Evolutionary conservation across 2,888 invertebrate genomes (phyloP).

Genomic region (Crematogaster levior): DNA sequence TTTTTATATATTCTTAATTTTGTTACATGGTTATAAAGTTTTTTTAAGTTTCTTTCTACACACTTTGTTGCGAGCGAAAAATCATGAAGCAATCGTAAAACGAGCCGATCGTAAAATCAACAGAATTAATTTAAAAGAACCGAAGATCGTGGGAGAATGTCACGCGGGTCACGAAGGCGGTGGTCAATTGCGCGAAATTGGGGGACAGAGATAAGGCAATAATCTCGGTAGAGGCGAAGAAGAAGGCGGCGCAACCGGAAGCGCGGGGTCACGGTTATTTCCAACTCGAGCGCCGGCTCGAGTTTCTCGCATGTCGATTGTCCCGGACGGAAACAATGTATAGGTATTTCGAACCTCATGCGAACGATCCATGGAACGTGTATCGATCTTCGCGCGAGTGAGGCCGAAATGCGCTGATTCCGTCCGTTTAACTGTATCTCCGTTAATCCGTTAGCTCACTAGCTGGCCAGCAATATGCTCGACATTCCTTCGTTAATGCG

Average conservation of each 20-base stretch:
- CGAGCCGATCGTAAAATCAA: background rate
- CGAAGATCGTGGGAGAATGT: background rate
- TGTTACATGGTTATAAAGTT: background rate
- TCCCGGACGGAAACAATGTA: background rate
- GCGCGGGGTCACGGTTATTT: slow-evolving; percentile 37
- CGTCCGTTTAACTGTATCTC: slow-evolving; percentile 62
- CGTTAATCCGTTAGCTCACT: slow-evolving; percentile 62
- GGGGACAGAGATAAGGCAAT: slow-evolving; percentile 33
- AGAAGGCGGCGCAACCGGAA: slow-evolving; percentile 32
- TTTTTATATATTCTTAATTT: background rate
- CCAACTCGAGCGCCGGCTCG: slow-evolving; percentile 12
- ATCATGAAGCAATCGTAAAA: background rate
- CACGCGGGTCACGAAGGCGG: background rate
- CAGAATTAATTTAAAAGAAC: background rate
- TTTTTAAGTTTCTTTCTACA: background rate
- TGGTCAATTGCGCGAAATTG: slow-evolving; percentile 45
- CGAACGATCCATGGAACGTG: background rate
- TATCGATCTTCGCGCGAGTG: slow-evolving; percentile 9
- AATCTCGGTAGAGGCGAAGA: slow-evolving; percentile 39
- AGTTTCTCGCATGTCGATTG: slow-evolving; percentile 34
- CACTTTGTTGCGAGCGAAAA: background rate
- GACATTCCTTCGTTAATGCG: slow-evolving; percentile 49
- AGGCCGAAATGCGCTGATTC: slow-evolving; percentile 54
- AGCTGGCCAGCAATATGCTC: slow-evolving; percentile 21
- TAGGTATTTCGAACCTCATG: too few species aligned